phyloP scores from a whole-genome alignment of 1,140 invertebrate genomes.

The Aphidius ervi region DNA sequence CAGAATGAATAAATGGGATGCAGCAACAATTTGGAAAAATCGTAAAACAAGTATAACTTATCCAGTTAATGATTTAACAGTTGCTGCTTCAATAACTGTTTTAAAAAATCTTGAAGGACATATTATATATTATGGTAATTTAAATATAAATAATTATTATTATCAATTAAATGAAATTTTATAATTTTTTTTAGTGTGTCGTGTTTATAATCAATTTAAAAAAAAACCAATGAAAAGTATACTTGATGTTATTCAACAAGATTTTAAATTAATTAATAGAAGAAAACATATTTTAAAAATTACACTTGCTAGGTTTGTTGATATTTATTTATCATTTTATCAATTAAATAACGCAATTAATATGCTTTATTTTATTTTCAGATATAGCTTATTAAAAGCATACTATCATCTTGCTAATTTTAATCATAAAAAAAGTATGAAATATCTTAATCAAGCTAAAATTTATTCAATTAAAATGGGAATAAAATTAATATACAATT shows the following conservation, averaged over 20 bases:
- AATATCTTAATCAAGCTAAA: slow-evolving; percentile 32
- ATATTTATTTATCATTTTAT: not conserved
- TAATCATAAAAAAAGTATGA: slow-evolving; percentile 29
- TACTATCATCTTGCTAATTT: slow-evolving; percentile 41
- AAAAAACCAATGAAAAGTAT: slow-evolving; percentile 24
- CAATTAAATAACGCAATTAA: not conserved
- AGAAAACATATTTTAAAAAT: slow-evolving; percentile 35
- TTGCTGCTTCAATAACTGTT: slow-evolving; percentile 33
- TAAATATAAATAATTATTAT: not conserved
- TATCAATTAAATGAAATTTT: not conserved
- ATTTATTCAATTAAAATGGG: slow-evolving; percentile 30
- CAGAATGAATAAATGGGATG: slow-evolving; percentile 44
- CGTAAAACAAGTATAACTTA: slow-evolving; percentile 24
- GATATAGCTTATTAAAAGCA: slow-evolving; percentile 41
- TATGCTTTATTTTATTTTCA: slow-evolving; percentile 17
- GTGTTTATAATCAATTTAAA: no score
- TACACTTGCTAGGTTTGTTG: slow-evolving; percentile 38
- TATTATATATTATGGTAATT: slow-evolving; percentile 42
- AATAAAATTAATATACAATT: slow-evolving; percentile 36
- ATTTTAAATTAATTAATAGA: slow-evolving; percentile 34
- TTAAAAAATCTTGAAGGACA: slow-evolving; percentile 44
- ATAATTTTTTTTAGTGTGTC: not conserved
- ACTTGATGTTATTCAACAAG: slow-evolving; percentile 30
- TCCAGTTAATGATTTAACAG: slow-evolving; percentile 32
- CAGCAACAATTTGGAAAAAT: slow-evolving; percentile 34